Base-by-base conservation (phyloP, 92 coral and sea anemone species). In the Phenganax marumi region DNA sequence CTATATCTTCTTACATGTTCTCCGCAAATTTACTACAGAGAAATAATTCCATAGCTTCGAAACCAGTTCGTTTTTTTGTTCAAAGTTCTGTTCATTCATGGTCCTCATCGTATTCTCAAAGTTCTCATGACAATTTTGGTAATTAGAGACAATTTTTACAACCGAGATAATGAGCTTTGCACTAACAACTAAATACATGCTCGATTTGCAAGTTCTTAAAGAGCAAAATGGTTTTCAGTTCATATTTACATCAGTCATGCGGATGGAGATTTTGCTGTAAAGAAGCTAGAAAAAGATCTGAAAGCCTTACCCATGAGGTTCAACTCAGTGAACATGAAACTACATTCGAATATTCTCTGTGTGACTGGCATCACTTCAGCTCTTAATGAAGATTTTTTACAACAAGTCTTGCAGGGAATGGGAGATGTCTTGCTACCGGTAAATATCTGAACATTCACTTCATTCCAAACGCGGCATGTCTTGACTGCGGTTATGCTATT, bases 341-440 rank as follows among this genome's bases (percentile, higher is more conserved):
- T 78, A 25, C 83, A 78, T 50, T 61, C 83, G 14, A 78, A 60
- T 24, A 63, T 78, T 62, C 49, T 78, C 12, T 78, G 83, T 78
- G 51, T 78, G 63, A 61, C 83, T 18, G 52, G 60, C 69, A 78
- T 78, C 23, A 58, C 83, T 39, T 23, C 83, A 46, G n/a, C 72
- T 16, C 83, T 78, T 22, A 78, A 78, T 61, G 83, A 78, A 78
- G 73, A 78, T 43, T 46, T 78, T 0, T 8, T 78, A 18, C 83
- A 51, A 22, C 83, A 78, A 78, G 73, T 78, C 13, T 19, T 78
- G 47, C 56, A 46, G 51, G 83, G 83, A 78, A 60, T 78, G 47
- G 83, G 83, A 8, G 83, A 78, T 18, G 60, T 78, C 48, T 43
- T 78, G 14, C 73, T 58, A 60, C 83, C 83, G 83, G 83, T 78